Evolutionary conservation across 2,797 vertebrate species (phyloP).

Genomic region (Carcharodon carcharias): DNA sequence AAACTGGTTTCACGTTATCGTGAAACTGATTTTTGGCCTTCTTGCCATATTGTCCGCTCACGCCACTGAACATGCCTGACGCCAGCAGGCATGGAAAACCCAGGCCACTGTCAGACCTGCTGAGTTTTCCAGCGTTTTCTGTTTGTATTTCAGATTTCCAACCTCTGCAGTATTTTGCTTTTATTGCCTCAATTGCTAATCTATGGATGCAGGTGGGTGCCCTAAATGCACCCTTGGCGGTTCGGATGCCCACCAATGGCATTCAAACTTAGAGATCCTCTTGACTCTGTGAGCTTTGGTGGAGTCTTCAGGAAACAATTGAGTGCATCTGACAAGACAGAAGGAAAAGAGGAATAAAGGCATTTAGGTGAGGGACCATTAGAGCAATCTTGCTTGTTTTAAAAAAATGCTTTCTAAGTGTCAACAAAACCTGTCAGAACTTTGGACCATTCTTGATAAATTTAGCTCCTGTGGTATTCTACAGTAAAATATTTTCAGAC

Average conservation of each 20-base stretch:
- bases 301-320: not conserved
- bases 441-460: not conserved
- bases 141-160: no score
- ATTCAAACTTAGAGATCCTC: not conserved
- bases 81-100: no score
- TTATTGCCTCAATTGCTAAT: not conserved
- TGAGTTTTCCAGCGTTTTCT: no score
- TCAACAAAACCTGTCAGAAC: not conserved
- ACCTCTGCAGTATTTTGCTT: no score
- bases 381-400: not conserved
- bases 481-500: not conserved
- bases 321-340: not conserved
- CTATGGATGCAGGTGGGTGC: not conserved
- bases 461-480: not conserved
- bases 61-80: no score
- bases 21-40: no score
- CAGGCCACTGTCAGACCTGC: no score
- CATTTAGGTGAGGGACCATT: not conserved
- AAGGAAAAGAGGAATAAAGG: not conserved
- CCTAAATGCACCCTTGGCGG: no score
- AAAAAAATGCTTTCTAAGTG: not conserved
- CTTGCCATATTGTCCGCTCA: no score
- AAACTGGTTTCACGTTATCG: no score
- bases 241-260: not conserved
- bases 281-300: not conserved